phyloP scores from a whole-genome alignment of 2,888 invertebrate species.

The Ichneumoninae sp. region DNA sequence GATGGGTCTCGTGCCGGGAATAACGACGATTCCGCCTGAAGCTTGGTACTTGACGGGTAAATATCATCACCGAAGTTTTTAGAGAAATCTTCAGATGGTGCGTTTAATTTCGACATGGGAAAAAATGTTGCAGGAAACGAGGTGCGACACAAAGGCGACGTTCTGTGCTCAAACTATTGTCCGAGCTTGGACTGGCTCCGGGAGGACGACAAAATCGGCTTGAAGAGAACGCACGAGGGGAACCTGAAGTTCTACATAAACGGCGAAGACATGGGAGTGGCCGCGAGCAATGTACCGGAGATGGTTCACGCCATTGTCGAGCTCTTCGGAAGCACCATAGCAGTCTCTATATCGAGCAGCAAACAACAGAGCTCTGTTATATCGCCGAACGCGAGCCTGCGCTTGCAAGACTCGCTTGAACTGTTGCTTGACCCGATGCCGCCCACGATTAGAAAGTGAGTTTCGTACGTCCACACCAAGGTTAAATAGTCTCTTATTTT shows the following conservation, averaged over 20 bases:
- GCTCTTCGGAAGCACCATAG: constrained; percentile 91
- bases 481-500: not conserved
- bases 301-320: constrained; percentile 94
- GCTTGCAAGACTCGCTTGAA: constrained; percentile 88
- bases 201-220: constrained; percentile 91
- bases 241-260: constrained; percentile 91
- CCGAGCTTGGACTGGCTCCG: constrained; percentile 93
- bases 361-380: constrained; percentile 85
- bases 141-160: constrained; percentile 88
- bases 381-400: constrained; percentile 85
- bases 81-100: too few species aligned
- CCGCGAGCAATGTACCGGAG: constrained; percentile 91
- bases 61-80: constrained; percentile 16
- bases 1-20: constrained; percentile 88
- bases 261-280: constrained; percentile 92
- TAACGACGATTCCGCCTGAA: constrained; percentile 89
- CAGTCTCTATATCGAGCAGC: constrained; percentile 90
- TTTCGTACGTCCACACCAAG: constrained; percentile 24
- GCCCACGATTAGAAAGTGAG: constrained; percentile 80
- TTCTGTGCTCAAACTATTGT: constrained; percentile 89
- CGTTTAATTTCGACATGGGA: not conserved
- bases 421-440: constrained; percentile 86
- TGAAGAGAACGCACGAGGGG: constrained; percentile 90
- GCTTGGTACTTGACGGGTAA: constrained; percentile 89
- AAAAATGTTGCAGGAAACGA: constrained; percentile 86